These are phyloP conservation scores for Molorchus minor DNA, from an alignment of 2,888 invertebrate species.

Conservation along the genomic window DNA sequence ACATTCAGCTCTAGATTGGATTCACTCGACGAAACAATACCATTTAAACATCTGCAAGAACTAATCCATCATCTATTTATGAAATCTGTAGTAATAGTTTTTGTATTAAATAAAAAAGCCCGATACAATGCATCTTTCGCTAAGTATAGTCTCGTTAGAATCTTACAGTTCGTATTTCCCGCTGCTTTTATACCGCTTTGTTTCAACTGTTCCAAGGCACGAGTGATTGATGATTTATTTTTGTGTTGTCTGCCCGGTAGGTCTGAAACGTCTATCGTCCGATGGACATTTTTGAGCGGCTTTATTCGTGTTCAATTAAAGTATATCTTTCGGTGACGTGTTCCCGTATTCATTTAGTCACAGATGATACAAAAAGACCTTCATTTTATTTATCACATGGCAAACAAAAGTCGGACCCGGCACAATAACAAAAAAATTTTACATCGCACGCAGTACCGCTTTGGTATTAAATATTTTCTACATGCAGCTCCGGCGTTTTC, in stretches of 20 bases:
- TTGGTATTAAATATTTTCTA: constrained; percentile 46
- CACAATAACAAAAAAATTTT: constrained; percentile 36
- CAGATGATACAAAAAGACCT: constrained; percentile 30
- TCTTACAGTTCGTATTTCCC: constrained; percentile 61
- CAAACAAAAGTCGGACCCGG: constrained; percentile 36
- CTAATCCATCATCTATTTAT: constrained; percentile 60
- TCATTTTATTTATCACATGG: constrained; percentile 39
- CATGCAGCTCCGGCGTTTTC: constrained; percentile 52
- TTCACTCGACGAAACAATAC: constrained; percentile 43
- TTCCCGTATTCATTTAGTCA: constrained; percentile 31
- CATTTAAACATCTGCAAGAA: constrained; percentile 41
- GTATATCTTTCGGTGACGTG: constrained; percentile 32
- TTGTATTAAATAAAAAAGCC: constrained; percentile 56
- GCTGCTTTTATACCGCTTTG: constrained; percentile 61
- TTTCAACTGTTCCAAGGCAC: constrained; percentile 60
- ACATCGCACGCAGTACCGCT: constrained; percentile 38
- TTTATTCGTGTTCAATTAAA: constrained; percentile 51
- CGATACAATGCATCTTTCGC: constrained; percentile 57
- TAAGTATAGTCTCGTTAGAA: constrained; percentile 59
- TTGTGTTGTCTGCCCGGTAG: constrained; percentile 62
- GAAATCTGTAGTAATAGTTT: constrained; percentile 57
- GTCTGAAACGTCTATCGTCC: constrained; percentile 56
- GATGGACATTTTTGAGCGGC: constrained; percentile 44
- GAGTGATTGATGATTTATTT: constrained; percentile 64
- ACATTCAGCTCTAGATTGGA: constrained; percentile 23